These are phyloP conservation scores for Microhierax caerulescens DNA, from an alignment of 2,797 vertebrate genomes.

Conservation along the genomic window DNA sequence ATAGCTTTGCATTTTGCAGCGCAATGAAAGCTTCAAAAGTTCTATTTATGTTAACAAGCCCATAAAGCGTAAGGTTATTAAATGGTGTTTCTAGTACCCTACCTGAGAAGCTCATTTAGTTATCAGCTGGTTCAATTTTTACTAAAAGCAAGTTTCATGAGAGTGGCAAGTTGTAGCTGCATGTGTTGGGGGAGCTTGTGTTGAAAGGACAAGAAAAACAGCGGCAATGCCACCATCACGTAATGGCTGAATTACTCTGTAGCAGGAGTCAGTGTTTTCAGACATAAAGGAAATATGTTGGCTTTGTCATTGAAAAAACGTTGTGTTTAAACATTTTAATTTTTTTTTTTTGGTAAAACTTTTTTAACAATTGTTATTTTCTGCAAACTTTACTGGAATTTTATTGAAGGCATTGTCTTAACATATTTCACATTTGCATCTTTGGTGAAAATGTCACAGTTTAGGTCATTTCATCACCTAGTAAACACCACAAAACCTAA, in stretches of 20 bases:
- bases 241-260: background rate
- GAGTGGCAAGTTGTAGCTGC: background rate
- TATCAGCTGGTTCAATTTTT: background rate
- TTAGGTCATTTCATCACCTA: background rate
- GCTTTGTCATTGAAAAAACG: background rate
- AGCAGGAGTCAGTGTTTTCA: background rate
- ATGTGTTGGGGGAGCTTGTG: background rate
- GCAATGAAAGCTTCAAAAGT: conserved; percentile 6
- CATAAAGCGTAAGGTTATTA: conserved; percentile 42
- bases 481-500: background rate
- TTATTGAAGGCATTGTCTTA: background rate
- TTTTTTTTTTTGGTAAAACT: background rate
- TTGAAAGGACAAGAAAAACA: background rate
- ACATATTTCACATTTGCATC: background rate
- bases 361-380: background rate
- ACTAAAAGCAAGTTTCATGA: background rate
- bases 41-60: conserved; percentile 40
- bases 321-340: background rate
- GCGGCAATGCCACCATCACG: rapidly evolving
- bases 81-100: conserved; percentile 21
- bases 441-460: background rate
- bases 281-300: background rate
- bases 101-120: background rate
- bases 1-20: background rate
- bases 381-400: background rate